phyloP scores from a whole-genome alignment of 2,888 invertebrate genomes.

The Odontomyia ornata region DNA sequence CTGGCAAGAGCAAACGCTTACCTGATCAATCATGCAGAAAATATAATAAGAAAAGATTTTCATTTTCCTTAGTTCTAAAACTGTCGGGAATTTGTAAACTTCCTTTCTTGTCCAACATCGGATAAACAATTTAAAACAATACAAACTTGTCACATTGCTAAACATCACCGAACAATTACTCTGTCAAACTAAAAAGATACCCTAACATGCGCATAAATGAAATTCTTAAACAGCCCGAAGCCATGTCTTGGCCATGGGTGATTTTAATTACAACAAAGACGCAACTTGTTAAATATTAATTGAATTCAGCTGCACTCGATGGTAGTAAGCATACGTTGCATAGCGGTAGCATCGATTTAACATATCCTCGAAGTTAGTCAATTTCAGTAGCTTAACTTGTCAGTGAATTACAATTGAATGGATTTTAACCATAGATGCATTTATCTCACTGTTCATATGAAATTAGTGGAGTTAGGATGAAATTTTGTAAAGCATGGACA shows the following conservation, averaged over 20 bases:
- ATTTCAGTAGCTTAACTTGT: background rate
- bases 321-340: background rate
- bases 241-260: constrained; percentile 5
- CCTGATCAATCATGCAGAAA: too few relatives aligned
- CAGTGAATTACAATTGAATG: too few relatives aligned
- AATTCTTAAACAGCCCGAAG: constrained; percentile 16
- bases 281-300: constrained; percentile 21
- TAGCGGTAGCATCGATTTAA: background rate
- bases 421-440: too few relatives aligned
- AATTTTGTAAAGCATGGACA: too few relatives aligned
- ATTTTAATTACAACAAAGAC: constrained; percentile 35
- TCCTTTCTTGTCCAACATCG: too few relatives aligned
- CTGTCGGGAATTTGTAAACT: too few relatives aligned
- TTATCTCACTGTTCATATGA: too few relatives aligned
- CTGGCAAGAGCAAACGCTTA: too few relatives aligned
- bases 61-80: too few relatives aligned
- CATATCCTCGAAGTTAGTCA: background rate
- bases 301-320: constrained; percentile 17
- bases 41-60: too few relatives aligned
- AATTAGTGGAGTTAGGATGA: too few relatives aligned
- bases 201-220: background rate
- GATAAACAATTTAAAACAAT: background rate
- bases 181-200: background rate
- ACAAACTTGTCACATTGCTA: background rate
- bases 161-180: background rate